phyloP scores from a whole-genome alignment of 2,113 vertebrate genomes.

The Petroica traversi region DNA sequence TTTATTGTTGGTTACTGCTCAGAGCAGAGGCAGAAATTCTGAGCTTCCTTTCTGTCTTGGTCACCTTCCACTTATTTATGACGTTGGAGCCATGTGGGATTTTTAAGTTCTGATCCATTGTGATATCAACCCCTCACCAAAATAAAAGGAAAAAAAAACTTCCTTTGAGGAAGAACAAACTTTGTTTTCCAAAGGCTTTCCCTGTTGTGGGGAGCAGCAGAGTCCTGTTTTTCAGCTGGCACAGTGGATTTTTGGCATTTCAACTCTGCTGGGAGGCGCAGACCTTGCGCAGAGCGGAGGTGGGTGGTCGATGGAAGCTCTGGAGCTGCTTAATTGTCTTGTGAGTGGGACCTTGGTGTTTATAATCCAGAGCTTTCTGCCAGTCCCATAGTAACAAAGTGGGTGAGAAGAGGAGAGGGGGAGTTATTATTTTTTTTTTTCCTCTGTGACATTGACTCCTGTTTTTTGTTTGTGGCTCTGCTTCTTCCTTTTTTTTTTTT shows the following conservation, averaged over 20 bases:
- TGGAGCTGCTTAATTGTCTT: constrained; percentile 43
- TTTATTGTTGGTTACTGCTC: background rate
- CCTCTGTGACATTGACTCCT: background rate
- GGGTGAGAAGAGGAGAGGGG: constrained; percentile 37
- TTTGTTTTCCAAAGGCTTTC: background rate
- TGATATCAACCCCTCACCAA: background rate
- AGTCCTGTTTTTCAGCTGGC: background rate
- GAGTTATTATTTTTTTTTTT: background rate
- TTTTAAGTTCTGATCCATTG: background rate
- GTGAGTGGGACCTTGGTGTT: constrained; percentile 31
- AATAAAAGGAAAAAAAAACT: too few species aligned
- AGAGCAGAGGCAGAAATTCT: background rate
- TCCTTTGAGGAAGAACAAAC: accelerated
- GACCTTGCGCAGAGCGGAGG: background rate
- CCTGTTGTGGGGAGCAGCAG: background rate
- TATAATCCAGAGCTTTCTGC: constrained; percentile 18
- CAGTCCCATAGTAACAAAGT: constrained; percentile 42
- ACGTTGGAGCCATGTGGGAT: accelerated
- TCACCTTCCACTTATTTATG: background rate
- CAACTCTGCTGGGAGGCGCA: background rate
- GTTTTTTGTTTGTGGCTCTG: background rate
- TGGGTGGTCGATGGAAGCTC: background rate
- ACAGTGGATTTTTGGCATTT: background rate
- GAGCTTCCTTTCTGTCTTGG: background rate
- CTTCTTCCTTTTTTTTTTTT: background rate